A percentile compares a stretch with the other conserved stretches of the same genome.
Conservation (phyloP, 2,797 vertebrate genomes). For the Pseudomugil tenellus region DNA sequence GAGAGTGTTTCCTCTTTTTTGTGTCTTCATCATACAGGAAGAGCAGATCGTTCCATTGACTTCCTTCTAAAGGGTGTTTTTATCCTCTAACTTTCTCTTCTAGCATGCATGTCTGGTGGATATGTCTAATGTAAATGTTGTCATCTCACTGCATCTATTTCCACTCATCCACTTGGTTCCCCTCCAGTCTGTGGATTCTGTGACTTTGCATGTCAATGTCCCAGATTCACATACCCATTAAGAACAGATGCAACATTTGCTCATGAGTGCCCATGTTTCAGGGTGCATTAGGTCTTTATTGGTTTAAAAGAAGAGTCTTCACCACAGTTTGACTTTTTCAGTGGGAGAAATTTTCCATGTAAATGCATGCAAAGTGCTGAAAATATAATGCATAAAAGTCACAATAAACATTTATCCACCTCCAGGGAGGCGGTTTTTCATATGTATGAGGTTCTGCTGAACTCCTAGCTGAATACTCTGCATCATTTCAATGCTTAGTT, state of each 20-base stretch:
- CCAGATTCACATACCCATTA: not conserved
- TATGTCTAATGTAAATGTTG: not conserved
- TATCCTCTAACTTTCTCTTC: too few species aligned
- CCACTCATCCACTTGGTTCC: not conserved
- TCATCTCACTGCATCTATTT: not conserved
- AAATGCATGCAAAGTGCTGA: slow-evolving; percentile 13
- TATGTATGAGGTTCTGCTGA: slow-evolving; percentile 28
- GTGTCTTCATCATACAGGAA: too few species aligned
- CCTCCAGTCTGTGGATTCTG: not conserved
- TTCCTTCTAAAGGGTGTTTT: too few species aligned
- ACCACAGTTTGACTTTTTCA: not conserved
- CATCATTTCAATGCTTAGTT: slow-evolving; percentile 31
- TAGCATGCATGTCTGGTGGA: not conserved
- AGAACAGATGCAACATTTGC: not conserved
- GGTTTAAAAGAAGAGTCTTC: not conserved
- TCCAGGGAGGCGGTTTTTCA: slow-evolving; percentile 19
- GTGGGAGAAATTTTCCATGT: not conserved
- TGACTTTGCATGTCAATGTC: not conserved
- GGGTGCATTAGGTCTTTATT: not conserved
- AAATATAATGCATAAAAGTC: slow-evolving; percentile 5
- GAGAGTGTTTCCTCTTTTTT: too few species aligned
- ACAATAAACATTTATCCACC: slow-evolving; percentile 9
- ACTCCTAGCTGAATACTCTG: slow-evolving; percentile 19
- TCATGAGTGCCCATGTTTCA: not conserved
- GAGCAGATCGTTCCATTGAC: too few species aligned